Percentiles rank a stretch among this genome's conserved stretches.
These are phyloP conservation scores for Lytechinus pictus DNA, from an alignment of 35 echinoderm and acorn worm genomes.

Conservation along the genomic window DNA sequence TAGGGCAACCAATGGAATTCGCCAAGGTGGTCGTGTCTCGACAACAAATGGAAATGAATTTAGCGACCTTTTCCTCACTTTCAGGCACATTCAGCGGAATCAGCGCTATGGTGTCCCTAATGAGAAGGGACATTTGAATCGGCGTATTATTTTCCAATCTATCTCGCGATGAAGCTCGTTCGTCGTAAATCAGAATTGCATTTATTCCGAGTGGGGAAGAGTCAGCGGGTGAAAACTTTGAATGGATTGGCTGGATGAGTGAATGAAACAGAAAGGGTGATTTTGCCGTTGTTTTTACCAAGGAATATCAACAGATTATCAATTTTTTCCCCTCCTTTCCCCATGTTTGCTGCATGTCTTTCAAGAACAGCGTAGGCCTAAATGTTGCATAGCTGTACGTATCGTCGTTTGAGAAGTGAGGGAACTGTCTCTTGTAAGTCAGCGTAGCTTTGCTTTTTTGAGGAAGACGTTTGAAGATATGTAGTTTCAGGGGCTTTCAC, in stretches of 20 bases:
- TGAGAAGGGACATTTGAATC: background rate
- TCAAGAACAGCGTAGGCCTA: background rate
- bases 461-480: too few relatives aligned
- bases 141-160: background rate
- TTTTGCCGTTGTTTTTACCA: background rate
- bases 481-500: too few relatives aligned
- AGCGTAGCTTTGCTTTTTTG: too few relatives aligned
- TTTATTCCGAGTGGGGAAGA: background rate
- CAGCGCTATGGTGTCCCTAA: background rate
- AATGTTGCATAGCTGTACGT: background rate
- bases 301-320: too few relatives aligned
- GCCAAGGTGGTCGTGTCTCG: background rate
- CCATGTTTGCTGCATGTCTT: background rate
- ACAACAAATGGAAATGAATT: conserved; percentile 14
- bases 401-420: too few relatives aligned
- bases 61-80: background rate
- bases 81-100: background rate
- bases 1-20: too few relatives aligned
- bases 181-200: background rate
- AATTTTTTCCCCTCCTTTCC: too few relatives aligned
- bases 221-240: background rate
- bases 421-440: too few relatives aligned
- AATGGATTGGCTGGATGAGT: background rate
- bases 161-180: background rate
- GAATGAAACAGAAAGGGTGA: background rate